These are phyloP conservation scores for Macroteleia sp. DNA, from an alignment of 2,888 invertebrate species.

Conservation along the genomic window DNA sequence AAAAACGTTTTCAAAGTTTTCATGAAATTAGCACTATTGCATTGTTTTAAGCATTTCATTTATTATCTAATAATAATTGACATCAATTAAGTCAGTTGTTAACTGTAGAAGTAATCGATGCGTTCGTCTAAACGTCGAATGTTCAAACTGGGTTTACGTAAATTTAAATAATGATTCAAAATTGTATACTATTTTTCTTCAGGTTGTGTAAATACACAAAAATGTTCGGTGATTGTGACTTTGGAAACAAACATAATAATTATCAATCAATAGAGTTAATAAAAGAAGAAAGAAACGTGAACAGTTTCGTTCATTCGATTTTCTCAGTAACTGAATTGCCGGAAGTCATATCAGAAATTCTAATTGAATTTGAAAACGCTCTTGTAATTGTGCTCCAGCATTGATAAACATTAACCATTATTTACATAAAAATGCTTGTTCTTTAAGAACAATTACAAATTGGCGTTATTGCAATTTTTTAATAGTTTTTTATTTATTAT, in stretches of 20 bases:
- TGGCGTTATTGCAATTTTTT: too few species aligned
- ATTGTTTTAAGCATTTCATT: conserved; percentile 9
- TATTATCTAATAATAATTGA: conserved; percentile 42
- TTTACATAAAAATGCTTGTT: too few species aligned
- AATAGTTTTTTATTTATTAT: too few species aligned
- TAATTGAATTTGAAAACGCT: too few species aligned
- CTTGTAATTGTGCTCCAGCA: too few species aligned
- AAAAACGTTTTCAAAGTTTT: conserved; percentile 25
- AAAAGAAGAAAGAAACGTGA: neutral
- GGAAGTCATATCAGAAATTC: conserved; percentile 14
- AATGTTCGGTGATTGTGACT: conserved; percentile 20
- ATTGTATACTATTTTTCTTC: conserved; percentile 1
- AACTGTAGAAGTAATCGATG: conserved; percentile 16
- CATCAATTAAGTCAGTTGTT: conserved; percentile 30
- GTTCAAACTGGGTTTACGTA: conserved; percentile 8
- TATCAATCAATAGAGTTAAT: conserved; percentile 1
- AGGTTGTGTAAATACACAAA: neutral
- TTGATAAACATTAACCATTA: too few species aligned
- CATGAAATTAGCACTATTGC: conserved; percentile 16
- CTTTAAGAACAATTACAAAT: too few species aligned
- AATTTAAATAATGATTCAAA: conserved; percentile 41
- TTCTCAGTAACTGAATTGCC: neutral
- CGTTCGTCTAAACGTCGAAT: conserved; percentile 9
- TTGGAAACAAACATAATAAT: conserved; percentile 38
- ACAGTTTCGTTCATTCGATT: neutral